A percentile compares a stretch with the other conserved stretches of the same genome.
Evolutionary conservation across 2,797 vertebrate genomes (phyloP).

Genomic region (Holocentrus rufus): DNA sequence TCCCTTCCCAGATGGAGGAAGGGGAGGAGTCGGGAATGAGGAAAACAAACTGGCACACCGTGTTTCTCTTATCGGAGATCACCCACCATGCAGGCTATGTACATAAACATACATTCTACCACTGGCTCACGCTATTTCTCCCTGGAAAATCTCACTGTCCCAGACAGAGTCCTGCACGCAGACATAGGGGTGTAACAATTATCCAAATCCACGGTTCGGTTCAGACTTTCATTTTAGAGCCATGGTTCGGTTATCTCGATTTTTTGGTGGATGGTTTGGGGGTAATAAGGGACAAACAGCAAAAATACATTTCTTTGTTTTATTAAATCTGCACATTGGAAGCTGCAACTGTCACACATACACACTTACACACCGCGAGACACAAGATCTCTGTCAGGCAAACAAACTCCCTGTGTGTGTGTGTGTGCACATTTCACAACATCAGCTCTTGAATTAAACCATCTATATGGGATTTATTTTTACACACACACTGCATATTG

Average conservation of each 20-base stretch:
- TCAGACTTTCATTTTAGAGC: no score
- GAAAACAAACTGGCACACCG: conserved; percentile 66
- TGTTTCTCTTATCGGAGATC: conserved; percentile 70
- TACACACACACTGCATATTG: neutral
- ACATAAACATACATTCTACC: conserved; percentile 42
- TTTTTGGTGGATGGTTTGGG: no score
- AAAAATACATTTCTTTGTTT: no score
- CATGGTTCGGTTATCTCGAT: no score
- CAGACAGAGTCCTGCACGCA: conserved; percentile 4
- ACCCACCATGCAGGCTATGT: conserved; percentile 33
- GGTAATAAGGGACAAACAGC: no score
- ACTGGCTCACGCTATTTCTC: conserved; percentile 27
- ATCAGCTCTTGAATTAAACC: neutral
- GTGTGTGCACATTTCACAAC: conserved; percentile 27
- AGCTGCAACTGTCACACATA: no score
- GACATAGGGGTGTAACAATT: no score
- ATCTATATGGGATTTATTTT: neutral
- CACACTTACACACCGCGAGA: neutral
- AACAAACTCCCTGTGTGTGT: neutral
- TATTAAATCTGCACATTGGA: no score
- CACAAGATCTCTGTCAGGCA: neutral
- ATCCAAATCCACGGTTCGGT: no score
- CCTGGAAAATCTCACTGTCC: conserved; percentile 6
- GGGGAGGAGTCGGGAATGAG: conserved; percentile 64
- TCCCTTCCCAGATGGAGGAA: conserved; percentile 46